Percentiles rank a stretch among this genome's conserved stretches.
These are phyloP conservation scores for Nematopogon swammerdamellus DNA, from an alignment of 2,888 invertebrate species.

Conservation along the genomic window DNA sequence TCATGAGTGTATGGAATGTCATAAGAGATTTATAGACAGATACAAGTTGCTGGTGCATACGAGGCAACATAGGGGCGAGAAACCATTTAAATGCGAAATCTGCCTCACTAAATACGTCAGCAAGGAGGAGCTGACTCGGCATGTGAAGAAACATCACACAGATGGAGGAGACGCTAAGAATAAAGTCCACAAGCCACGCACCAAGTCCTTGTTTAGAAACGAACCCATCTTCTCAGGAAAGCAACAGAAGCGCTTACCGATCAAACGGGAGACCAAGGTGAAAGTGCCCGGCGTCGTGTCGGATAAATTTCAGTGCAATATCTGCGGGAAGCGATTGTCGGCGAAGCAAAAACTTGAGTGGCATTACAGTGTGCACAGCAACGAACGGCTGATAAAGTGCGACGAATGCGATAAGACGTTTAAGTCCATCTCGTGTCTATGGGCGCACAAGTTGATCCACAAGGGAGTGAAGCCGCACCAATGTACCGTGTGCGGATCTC, in stretches of 20 bases:
- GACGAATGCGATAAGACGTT: background rate
- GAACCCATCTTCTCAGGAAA: background rate
- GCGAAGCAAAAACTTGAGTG: background rate
- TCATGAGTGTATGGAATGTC: background rate
- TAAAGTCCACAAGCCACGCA: background rate
- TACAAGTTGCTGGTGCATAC: background rate
- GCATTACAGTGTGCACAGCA: background rate
- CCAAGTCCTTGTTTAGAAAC: background rate
- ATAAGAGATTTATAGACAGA: background rate
- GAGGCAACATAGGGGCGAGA: background rate
- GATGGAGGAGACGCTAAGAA: background rate
- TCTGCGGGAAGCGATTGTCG: background rate
- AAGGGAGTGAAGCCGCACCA: slow-evolving; percentile 13
- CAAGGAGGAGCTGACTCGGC: background rate
- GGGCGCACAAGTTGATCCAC: background rate
- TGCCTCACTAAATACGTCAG: background rate
- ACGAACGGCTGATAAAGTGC: background rate
- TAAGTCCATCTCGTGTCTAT: background rate
- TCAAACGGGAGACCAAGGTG: background rate
- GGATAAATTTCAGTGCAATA: background rate
- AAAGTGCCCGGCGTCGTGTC: background rate
- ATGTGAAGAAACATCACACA: background rate
- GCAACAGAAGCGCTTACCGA: background rate
- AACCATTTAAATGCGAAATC: background rate
- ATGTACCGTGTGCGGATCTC: slow-evolving; percentile 25